Percentiles rank a stretch among this genome's conserved stretches.
These are phyloP conservation scores for Blennius ocellaris DNA, from an alignment of 2,113 vertebrate genomes.

Conservation along the genomic window DNA sequence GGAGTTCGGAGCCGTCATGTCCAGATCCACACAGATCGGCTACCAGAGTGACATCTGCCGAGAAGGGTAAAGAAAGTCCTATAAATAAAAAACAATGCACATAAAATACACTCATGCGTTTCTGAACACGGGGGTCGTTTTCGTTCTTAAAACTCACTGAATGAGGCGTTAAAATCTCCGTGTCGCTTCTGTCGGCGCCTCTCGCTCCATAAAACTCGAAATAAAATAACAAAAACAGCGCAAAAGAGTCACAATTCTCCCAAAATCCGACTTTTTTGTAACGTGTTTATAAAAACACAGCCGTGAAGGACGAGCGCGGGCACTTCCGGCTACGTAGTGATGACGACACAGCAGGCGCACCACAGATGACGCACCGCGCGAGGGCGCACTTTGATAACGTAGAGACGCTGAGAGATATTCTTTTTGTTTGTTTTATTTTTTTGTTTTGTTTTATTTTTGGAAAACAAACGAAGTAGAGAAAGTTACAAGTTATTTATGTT, in stretches of 20 bases:
- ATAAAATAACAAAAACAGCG: neutral
- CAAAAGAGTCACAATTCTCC: rapidly evolving
- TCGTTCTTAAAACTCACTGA: slow-evolving; percentile 20
- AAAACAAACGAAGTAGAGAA: too few relatives aligned
- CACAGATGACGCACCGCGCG: neutral
- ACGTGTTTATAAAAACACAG: neutral
- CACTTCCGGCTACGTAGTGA: slow-evolving; percentile 39
- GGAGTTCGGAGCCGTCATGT: slow-evolving; percentile 90
- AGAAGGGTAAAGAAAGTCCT: neutral
- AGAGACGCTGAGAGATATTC: too few relatives aligned
- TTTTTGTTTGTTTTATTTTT: too few relatives aligned
- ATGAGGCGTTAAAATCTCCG: neutral
- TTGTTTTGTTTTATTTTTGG: too few relatives aligned
- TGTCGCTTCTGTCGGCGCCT: neutral
- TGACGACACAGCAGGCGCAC: slow-evolving; percentile 30
- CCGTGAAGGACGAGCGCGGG: slow-evolving; percentile 50
- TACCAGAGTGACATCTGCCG: neutral
- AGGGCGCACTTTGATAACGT: slow-evolving; percentile 18
- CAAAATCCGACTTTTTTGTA: slow-evolving; percentile 18
- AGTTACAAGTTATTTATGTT: too few relatives aligned
- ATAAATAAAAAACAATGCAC: neutral
- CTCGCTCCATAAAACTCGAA: slow-evolving; percentile 3
- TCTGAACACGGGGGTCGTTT: neutral
- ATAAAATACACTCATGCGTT: neutral
- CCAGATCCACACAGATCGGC: neutral